Base-by-base conservation (phyloP, 1,140 invertebrate genomes). In the Latrodectus geometricus region DNA sequence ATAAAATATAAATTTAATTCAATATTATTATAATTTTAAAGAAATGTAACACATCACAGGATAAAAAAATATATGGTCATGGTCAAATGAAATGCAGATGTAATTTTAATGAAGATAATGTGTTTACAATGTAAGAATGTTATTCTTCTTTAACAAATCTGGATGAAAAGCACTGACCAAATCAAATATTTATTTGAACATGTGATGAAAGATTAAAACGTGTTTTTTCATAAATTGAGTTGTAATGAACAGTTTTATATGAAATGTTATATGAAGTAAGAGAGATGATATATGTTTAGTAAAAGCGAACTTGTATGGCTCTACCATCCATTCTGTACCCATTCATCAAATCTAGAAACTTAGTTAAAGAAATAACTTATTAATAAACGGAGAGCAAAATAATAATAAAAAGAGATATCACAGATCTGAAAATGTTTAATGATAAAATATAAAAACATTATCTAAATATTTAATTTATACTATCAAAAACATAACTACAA, bases 241-340 rank as follows among this genome's bases (percentile, higher is more conserved):
- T 35, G 35, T 35, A 35, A 35, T 35, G 35, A 35, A 35, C 35
- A 35, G 35, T 35, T 35, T 35, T 35, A 35, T 5, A 35, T 35
- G 35, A 35, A 35, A 35, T 35, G 35, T 35, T 35, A 35, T 35
- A 35, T 35, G 61, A 65, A 65, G 61, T 65, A 3, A 65, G 2
- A n/a, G n/a, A 65, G 48, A 52, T 69, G 54, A 8, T 65, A 23
- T 48, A 15, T 77, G 17, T 9, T 87, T 93, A 96, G 90, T 94
- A 96, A 89, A 95, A 94, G 77, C 94, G 94, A 88, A 96, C 96
- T 89, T 96, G 95, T 88, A 97, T 95, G 50, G 94, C 95, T 88
- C 95, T 93, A 74, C 96, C 95, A 89, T 97, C 96, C 88, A 97
- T 93, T 81, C 95, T 94, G 20, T 95, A 95, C 83, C 95, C 93